Conservation (phyloP, 2,888 invertebrate species). For the Perdita meconis region DNA sequence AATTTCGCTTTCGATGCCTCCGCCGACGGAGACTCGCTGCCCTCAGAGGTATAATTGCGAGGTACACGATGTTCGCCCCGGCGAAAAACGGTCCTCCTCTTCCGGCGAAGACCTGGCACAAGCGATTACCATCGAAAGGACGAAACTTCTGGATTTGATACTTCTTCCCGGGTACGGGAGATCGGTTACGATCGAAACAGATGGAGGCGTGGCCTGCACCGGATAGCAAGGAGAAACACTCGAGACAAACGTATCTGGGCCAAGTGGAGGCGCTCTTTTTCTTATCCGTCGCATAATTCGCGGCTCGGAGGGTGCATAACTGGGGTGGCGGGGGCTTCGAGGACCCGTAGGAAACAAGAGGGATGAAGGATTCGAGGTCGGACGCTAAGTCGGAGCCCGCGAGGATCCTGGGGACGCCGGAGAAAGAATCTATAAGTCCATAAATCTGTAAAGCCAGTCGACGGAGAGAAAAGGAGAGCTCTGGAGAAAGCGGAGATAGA, state of each 20-base stretch:
- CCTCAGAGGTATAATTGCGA: constrained; percentile 57
- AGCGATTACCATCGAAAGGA: too few relatives aligned
- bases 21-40: constrained; percentile 30
- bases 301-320: constrained; percentile 8
- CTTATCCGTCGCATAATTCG: constrained; percentile 33
- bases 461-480: constrained; percentile 43
- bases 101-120: neutral
- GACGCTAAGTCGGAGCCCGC: constrained; percentile 42
- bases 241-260: constrained; percentile 29
- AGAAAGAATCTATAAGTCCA: constrained; percentile 82
- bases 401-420: constrained; percentile 53
- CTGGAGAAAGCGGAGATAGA: constrained; percentile 62
- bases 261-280: constrained; percentile 27
- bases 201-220: neutral
- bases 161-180: too few relatives aligned
- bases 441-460: constrained; percentile 76
- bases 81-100: constrained; percentile 11
- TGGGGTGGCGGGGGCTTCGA: constrained; percentile 13
- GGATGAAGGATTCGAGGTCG: constrained; percentile 37
- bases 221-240: constrained; percentile 6
- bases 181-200: neutral
- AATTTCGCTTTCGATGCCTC: constrained; percentile 64
- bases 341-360: constrained; percentile 17
- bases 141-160: too few relatives aligned
- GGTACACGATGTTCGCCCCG: neutral